Conservation (phyloP, 2,888 invertebrate genomes). For the Microctonus hyperodae region DNA sequence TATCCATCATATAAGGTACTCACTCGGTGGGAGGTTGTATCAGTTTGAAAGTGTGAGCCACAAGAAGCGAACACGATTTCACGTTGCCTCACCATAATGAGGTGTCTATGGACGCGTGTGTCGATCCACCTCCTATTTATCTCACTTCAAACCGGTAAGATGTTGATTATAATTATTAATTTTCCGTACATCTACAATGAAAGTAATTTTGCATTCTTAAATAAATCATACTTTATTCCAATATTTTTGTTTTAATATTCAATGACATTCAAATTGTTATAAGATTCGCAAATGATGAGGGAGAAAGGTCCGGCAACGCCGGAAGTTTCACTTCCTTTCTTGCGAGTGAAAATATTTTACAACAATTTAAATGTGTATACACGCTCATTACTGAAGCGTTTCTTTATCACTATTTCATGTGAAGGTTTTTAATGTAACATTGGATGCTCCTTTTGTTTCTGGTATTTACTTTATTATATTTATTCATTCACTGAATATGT, state of each 20-base stretch:
- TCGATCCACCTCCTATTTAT: conserved; percentile 40
- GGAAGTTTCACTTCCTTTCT: conserved; percentile 54
- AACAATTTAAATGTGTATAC: conserved; percentile 17
- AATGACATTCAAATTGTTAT: conserved; percentile 22
- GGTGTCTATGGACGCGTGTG: conserved; percentile 41
- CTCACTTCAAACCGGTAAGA: conserved; percentile 46
- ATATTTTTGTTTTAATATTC: conserved; percentile 8
- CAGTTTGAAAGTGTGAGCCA: conserved; percentile 60
- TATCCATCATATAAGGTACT: conserved; percentile 50
- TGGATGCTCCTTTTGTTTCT: conserved; percentile 30
- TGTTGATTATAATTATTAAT: conserved; percentile 1
- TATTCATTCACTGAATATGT: background rate
- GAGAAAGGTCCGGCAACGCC: conserved; percentile 35
- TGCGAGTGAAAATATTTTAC: conserved; percentile 46
- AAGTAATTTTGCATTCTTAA: conserved; percentile 12
- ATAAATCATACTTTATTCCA: background rate
- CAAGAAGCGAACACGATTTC: conserved; percentile 42
- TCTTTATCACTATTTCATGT: conserved; percentile 30
- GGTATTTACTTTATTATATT: conserved; percentile 16
- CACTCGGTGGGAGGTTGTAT: conserved; percentile 50
- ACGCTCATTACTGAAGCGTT: background rate
- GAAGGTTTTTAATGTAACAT: conserved; percentile 25
- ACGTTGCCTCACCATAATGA: conserved; percentile 43
- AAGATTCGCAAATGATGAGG: conserved; percentile 17
- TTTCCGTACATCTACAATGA: too few species aligned